These are phyloP conservation scores for Dysmachus trigonus DNA, from an alignment of 2,888 invertebrate species.

Conservation along the genomic window DNA sequence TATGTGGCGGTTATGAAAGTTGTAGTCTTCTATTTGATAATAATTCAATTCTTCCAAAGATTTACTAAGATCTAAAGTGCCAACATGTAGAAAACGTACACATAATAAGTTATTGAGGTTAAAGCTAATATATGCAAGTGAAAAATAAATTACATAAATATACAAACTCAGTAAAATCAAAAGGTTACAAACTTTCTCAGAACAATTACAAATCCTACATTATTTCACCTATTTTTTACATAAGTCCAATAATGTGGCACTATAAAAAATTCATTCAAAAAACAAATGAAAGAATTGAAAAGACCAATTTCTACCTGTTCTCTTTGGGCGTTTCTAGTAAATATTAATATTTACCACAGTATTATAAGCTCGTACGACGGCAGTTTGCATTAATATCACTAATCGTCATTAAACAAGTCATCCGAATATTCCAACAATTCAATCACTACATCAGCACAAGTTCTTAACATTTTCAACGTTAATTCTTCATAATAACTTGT, in stretches of 20 bases:
- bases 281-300: background rate
- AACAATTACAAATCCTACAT: too few species aligned
- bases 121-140: too few species aligned
- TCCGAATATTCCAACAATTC: background rate
- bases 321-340: background rate
- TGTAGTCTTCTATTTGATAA: background rate
- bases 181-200: too few species aligned
- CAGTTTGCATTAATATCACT: background rate
- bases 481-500: background rate
- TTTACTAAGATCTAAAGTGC: background rate
- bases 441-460: background rate
- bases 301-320: background rate
- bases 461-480: background rate
- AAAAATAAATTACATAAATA: too few species aligned
- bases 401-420: background rate
- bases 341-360: background rate
- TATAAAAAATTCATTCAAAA: background rate
- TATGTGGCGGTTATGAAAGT: background rate
- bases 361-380: background rate
- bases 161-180: too few species aligned
- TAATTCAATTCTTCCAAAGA: background rate
- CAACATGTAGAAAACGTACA: too few species aligned
- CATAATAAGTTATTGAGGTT: too few species aligned
- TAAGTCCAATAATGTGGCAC: background rate
- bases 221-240: too few species aligned